phyloP scores from a whole-genome alignment of 2,888 invertebrate species.

The Heliconius ismenius region DNA sequence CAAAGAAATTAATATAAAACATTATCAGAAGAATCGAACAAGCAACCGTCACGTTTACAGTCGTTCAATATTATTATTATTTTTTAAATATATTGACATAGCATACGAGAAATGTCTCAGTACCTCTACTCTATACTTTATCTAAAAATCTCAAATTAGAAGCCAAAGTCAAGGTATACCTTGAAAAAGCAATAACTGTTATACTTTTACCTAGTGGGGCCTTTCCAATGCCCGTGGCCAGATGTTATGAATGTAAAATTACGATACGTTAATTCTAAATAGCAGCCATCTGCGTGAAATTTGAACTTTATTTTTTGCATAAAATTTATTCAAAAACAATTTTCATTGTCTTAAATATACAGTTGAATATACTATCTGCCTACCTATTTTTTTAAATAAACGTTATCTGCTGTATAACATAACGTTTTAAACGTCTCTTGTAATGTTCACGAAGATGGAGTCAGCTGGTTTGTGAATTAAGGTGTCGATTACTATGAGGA shows the following conservation, averaged over 20 bases:
- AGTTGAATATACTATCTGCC: too few relatives aligned
- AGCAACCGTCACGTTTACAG: not conserved
- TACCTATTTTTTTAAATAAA: too few relatives aligned
- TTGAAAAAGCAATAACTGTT: slow-evolving; percentile 24
- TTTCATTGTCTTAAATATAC: too few relatives aligned
- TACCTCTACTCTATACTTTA: slow-evolving; percentile 8
- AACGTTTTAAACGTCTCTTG: too few relatives aligned
- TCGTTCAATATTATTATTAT: not conserved
- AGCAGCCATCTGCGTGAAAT: too few relatives aligned
- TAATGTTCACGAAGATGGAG: too few relatives aligned
- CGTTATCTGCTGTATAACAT: too few relatives aligned
- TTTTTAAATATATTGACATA: not conserved
- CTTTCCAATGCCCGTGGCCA: not conserved
- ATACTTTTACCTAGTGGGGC: not conserved
- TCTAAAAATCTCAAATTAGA: slow-evolving; percentile 11
- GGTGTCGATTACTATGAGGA: too few relatives aligned
- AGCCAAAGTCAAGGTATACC: slow-evolving; percentile 3
- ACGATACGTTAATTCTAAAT: too few relatives aligned
- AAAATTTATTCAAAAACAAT: too few relatives aligned
- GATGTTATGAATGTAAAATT: not conserved
- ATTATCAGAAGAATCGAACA: not conserved
- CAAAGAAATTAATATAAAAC: not conserved
- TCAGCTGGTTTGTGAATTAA: too few relatives aligned
- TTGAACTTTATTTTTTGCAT: too few relatives aligned
- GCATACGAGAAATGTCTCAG: not conserved